Conservation (phyloP, 2,888 invertebrate genomes). For the Drosophila maculinotata region DNA sequence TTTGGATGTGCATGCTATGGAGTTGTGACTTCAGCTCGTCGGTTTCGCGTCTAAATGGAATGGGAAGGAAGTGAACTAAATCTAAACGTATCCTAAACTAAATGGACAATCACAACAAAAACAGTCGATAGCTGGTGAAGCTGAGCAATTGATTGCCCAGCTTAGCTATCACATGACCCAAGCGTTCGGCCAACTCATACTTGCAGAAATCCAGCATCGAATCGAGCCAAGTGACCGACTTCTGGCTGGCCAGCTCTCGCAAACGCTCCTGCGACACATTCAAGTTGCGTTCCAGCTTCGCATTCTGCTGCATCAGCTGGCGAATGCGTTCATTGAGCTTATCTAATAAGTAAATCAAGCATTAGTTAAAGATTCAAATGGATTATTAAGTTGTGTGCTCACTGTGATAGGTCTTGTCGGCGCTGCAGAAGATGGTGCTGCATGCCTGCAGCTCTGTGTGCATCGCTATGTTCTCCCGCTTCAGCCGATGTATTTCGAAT, state of each 20-base stretch:
- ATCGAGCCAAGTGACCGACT: constrained; percentile 83
- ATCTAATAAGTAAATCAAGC: constrained; percentile 52
- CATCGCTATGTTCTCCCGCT: constrained; percentile 84
- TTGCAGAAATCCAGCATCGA: constrained; percentile 85
- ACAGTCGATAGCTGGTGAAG: constrained; percentile 54
- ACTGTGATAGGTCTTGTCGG: constrained; percentile 84
- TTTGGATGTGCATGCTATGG: constrained; percentile 82
- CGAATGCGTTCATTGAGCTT: constrained; percentile 82
- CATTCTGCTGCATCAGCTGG: constrained; percentile 78
- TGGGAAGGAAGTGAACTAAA: constrained; percentile 47
- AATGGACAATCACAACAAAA: constrained; percentile 53
- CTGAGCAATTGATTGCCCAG: constrained; percentile 60
- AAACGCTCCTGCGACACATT: constrained; percentile 78
- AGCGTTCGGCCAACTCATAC: constrained; percentile 77
- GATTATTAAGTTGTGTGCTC: background rate
- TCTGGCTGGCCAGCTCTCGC: constrained; percentile 78
- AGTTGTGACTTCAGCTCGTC: constrained; percentile 82
- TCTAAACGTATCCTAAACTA: constrained; percentile 30
- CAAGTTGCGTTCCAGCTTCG: constrained; percentile 79
- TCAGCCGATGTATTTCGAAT: constrained; percentile 83
- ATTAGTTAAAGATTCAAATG: background rate
- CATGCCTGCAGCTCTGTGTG: constrained; percentile 83
- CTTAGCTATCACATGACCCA: constrained; percentile 49
- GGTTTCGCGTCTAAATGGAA: constrained; percentile 83
- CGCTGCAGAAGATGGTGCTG: constrained; percentile 83